Conservation (phyloP, 2,888 invertebrate species). For the Trissolcus japonicus region DNA sequence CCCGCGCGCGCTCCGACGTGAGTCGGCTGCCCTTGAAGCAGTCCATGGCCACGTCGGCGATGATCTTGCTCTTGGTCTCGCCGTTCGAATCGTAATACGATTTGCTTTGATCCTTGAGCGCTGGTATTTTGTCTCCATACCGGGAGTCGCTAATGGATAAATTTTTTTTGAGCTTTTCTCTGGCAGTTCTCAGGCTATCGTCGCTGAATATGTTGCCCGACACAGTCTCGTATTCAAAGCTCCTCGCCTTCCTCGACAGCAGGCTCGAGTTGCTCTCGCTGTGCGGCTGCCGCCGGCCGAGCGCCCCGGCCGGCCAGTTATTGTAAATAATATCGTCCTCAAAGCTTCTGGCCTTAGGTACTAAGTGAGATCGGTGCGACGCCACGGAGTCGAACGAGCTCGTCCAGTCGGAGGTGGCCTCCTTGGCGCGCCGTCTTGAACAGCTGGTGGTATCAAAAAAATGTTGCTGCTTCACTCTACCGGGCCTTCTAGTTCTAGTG, state of each 20-base stretch:
- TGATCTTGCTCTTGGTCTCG: conserved; percentile 60
- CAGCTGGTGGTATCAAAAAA: conserved; percentile 52
- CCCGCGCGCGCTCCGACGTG: conserved; percentile 25
- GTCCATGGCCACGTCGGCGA: conserved; percentile 56
- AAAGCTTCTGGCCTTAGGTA: conserved; percentile 71
- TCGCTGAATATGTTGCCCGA: conserved; percentile 75
- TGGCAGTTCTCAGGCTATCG: conserved; percentile 73
- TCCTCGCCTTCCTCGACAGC: conserved; percentile 66
- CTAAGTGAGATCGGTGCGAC: conserved; percentile 63
- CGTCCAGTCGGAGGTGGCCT: conserved; percentile 27
- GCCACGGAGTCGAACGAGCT: conserved; percentile 36
- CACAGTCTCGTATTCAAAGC: conserved; percentile 73
- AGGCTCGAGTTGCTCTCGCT: conserved; percentile 45
- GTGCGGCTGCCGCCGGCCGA: conserved; percentile 26
- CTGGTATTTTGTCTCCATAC: conserved; percentile 72
- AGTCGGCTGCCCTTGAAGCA: conserved; percentile 32
- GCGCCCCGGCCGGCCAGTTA: conserved; percentile 42
- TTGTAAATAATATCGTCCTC: conserved; percentile 68
- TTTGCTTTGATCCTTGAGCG: conserved; percentile 72
- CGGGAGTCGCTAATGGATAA: conserved; percentile 70
- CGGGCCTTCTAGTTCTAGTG: conserved; percentile 44
- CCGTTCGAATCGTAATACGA: conserved; percentile 73
- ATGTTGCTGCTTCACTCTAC: conserved; percentile 49
- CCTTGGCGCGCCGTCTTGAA: conserved; percentile 53
- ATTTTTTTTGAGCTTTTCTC: conserved; percentile 72